A percentile compares a stretch with the other conserved stretches of the same genome.
phyloP scores from a whole-genome alignment of 2,888 invertebrate genomes.

The Agriopis aurantiaria region DNA sequence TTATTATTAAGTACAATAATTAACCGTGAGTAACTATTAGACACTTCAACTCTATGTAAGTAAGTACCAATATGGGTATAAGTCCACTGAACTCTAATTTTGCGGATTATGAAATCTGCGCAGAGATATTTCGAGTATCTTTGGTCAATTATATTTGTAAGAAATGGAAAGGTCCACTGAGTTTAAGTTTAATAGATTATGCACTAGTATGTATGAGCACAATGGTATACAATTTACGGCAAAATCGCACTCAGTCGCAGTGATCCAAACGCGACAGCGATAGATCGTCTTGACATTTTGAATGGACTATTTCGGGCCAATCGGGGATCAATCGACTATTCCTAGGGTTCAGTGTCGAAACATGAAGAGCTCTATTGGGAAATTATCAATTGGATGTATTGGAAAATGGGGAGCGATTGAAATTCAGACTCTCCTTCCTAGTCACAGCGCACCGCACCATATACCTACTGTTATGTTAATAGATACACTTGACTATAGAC shows the following conservation, averaged over 20 bases:
- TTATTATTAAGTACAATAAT: too few species aligned
- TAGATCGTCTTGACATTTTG: conserved; percentile 63
- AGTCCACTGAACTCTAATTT: not conserved
- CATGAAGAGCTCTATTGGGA: conserved; percentile 17
- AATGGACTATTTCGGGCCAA: conserved; percentile 71
- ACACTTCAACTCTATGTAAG: too few species aligned
- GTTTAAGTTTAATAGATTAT: not conserved
- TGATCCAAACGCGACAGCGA: conserved; percentile 37
- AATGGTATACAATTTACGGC: conserved; percentile 15
- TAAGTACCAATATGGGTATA: too few species aligned
- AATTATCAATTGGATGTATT: conserved; percentile 7
- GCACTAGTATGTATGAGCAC: conserved; percentile 3
- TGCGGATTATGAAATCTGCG: not conserved
- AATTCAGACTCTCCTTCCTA: not conserved
- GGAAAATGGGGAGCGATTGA: not conserved
- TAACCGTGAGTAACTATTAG: too few species aligned
- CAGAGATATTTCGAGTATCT: not conserved
- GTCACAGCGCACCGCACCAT: not conserved
- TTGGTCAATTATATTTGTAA: not conserved
- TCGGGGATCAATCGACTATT: conserved; percentile 42
- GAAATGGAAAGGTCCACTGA: not conserved
- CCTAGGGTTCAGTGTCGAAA: conserved; percentile 24
- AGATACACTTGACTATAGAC: too few species aligned
- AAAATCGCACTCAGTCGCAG: conserved; percentile 26
- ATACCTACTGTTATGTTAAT: too few species aligned